phyloP scores from a whole-genome alignment of 92 coral and sea anemone species.

The Porites lobata region DNA sequence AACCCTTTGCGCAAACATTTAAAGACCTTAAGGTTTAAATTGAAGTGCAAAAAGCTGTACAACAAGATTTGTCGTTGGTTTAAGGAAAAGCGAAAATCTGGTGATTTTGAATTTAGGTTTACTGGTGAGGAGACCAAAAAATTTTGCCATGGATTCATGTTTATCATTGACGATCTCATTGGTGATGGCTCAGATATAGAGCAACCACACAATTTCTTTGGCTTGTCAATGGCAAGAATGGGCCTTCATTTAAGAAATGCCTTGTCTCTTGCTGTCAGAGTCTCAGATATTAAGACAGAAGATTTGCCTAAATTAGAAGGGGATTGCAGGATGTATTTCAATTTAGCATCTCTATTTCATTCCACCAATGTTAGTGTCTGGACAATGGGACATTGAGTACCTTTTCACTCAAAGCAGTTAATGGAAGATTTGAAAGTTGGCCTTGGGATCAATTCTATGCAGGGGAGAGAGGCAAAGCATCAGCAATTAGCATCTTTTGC shows the following conservation, averaged over 20 bases:
- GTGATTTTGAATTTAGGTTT: constrained; percentile 67
- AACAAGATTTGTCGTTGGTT: constrained; percentile 63
- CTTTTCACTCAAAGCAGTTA: constrained; percentile 71
- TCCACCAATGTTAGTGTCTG: constrained; percentile 70
- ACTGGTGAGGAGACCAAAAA: constrained; percentile 73
- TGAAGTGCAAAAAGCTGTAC: constrained; percentile 69
- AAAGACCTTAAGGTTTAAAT: constrained; percentile 50
- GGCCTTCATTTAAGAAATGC: constrained; percentile 61
- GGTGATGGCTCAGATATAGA: constrained; percentile 57
- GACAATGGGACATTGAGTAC: constrained; percentile 80
- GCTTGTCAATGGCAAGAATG: constrained; percentile 58
- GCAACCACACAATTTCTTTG: constrained; percentile 51
- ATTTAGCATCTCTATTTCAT: constrained; percentile 61
- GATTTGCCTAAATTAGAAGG: constrained; percentile 35
- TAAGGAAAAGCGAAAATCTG: constrained; percentile 57
- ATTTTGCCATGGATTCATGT: constrained; percentile 65
- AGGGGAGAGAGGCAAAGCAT: constrained; percentile 78
- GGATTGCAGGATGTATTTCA: constrained; percentile 68
- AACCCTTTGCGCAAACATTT: constrained; percentile 61
- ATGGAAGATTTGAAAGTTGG: constrained; percentile 64
- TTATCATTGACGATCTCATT: constrained; percentile 56
- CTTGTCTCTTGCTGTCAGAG: constrained; percentile 53
- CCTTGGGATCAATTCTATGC: constrained; percentile 75
- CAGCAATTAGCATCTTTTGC: constrained; percentile 75
- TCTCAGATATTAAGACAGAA: constrained; percentile 59